These are phyloP conservation scores for Cavia aperea DNA, from an alignment of 2,113 vertebrate genomes.

Conservation along the genomic window DNA sequence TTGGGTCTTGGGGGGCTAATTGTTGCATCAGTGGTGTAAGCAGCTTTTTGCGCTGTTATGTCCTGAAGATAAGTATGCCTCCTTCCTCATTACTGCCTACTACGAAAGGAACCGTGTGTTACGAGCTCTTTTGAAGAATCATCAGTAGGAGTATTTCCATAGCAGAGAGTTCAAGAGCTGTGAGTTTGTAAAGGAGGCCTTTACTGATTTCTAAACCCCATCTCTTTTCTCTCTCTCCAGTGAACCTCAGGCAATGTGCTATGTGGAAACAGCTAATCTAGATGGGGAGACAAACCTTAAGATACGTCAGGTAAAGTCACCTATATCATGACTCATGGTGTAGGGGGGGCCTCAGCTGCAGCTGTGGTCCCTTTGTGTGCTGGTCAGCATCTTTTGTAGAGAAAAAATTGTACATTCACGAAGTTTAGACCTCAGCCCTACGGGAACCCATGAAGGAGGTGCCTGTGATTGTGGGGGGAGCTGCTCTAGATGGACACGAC, in stretches of 20 bases:
- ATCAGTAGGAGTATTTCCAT: background rate
- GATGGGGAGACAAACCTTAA: slow-evolving; percentile 99
- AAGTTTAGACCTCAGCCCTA: background rate
- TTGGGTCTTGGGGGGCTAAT: background rate
- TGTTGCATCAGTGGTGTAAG: background rate
- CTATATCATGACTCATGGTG: background rate
- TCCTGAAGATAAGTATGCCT: background rate
- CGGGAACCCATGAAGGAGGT: background rate
- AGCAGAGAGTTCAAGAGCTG: background rate
- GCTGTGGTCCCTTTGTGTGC: fast-evolving
- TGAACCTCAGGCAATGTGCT: slow-evolving; percentile 99
- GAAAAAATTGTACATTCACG: background rate
- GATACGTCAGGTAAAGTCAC: slow-evolving; percentile 89
- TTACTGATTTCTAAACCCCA: background rate
- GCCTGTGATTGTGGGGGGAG: background rate
- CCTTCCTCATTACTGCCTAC: background rate
- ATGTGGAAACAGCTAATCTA: slow-evolving; percentile 96
- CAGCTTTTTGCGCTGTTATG: background rate
- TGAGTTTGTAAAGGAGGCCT: background rate
- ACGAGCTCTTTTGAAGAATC: background rate
- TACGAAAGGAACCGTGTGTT: background rate
- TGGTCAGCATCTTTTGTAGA: background rate
- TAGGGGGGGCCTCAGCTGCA: background rate
- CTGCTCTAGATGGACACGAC: no score
- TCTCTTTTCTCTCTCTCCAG: slow-evolving; percentile 72